Evolutionary conservation across 2,888 invertebrate species (phyloP), one percentile per base, ranked within the genome.

Genomic region (Oxytorus armatus): DNA sequence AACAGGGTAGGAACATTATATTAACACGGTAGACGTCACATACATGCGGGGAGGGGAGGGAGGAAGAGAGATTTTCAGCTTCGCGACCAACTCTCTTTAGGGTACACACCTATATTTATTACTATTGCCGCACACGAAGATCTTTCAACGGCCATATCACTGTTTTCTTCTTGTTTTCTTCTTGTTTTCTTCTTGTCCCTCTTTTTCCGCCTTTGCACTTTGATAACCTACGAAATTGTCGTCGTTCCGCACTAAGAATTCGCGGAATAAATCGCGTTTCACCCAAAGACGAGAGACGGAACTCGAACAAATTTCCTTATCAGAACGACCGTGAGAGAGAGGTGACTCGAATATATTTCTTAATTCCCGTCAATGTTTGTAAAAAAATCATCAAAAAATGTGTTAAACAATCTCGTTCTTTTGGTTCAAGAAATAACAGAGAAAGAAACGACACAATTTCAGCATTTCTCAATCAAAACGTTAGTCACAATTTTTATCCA

Each of bases 81-180:
- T 66, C 74, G 65, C 65, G 66, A 74, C 33, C 25, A 57, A 66
- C 25, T 63, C 36, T 66, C 66, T 63, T 39, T 53, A 57, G 57
- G n/a, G 70, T 70, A 70, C 73, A 73, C 63, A 73, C 73, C 53
- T 65, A 63, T 72, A 53, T 61, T 61, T 61, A n/a, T 51, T 61
- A 61, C 39, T n/a, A n/a, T n/a, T n/a, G n/a, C 25, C 59, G 42
- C 42, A 42, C 68, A 55, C 51, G 8, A 69, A 53, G 29, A 69
- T 69, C 55, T 18, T 11, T 72, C 51, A 61, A 72, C 51, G 61
- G 59, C 61, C 72, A 72, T 72, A 47, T 49, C 59, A 33, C 7
- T 44, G 55, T 69, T 57, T 66, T n/a, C n/a, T 49, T 66, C 18
- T 33, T 51, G 33, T 66, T 61, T 42, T 42, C 23, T 16, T 16